Percentiles rank a stretch among this genome's conserved stretches.
Evolutionary conservation across 2,888 invertebrate species (phyloP).

Genomic region (Papilio elwesi): DNA sequence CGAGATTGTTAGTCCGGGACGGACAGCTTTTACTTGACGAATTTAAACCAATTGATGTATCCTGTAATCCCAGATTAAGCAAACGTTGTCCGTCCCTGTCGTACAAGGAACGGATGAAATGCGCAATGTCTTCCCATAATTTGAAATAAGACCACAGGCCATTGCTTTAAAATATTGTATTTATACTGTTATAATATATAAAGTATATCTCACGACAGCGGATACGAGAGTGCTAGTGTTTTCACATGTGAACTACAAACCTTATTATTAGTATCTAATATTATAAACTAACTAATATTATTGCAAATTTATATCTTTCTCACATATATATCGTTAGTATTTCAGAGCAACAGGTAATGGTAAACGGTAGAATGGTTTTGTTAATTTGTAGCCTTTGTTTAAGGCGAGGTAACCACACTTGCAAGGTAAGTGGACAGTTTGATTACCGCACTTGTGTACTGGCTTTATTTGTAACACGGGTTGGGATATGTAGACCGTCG

Average conservation of each 20-base stretch:
- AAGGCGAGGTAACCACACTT: slow-evolving; percentile 69
- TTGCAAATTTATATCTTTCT: slow-evolving; percentile 69
- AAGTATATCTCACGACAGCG: slow-evolving; percentile 78
- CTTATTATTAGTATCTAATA: slow-evolving; percentile 75
- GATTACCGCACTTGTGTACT: slow-evolving; percentile 53
- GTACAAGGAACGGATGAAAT: slow-evolving; percentile 84
- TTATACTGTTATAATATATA: slow-evolving; percentile 70
- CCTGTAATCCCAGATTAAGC: slow-evolving; percentile 22
- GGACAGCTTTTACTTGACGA: slow-evolving; percentile 59
- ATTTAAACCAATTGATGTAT: background rate
- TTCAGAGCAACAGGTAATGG: slow-evolving; percentile 80
- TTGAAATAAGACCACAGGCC: slow-evolving; percentile 74
- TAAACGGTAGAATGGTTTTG: slow-evolving; percentile 69
- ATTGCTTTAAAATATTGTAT: slow-evolving; percentile 80
- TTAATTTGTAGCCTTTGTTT: slow-evolving; percentile 69
- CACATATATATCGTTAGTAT: slow-evolving; percentile 67
- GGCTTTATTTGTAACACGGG: slow-evolving; percentile 72
- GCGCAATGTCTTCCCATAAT: slow-evolving; percentile 85
- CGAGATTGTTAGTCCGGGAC: slow-evolving; percentile 70
- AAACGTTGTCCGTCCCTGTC: slow-evolving; percentile 74
- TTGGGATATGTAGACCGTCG: slow-evolving; percentile 61
- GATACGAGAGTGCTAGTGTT: slow-evolving; percentile 84
- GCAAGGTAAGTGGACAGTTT: slow-evolving; percentile 70
- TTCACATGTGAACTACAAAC: slow-evolving; percentile 83
- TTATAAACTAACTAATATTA: slow-evolving; percentile 80